Evolutionary conservation across 2,888 invertebrate species (phyloP).

Genomic region (Amiota mariae): DNA sequence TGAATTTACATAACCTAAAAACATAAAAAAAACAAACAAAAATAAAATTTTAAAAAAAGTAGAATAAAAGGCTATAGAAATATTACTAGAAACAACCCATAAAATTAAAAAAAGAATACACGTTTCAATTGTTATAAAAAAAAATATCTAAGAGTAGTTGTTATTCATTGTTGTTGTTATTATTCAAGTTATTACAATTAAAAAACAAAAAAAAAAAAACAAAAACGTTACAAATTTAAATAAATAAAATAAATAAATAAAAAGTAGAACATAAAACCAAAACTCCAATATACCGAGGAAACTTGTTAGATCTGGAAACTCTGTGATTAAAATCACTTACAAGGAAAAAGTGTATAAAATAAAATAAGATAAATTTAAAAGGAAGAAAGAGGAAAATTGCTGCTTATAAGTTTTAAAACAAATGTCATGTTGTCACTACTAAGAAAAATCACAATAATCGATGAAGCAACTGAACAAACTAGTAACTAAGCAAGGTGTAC

Average conservation of each 20-base stretch:
- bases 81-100: not conserved
- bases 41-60: slow-evolving; percentile 25
- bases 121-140: slow-evolving; percentile 46
- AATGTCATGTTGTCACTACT: too few species aligned
- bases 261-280: not conserved
- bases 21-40: not conserved
- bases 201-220: slow-evolving; percentile 3
- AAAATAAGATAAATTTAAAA: too few species aligned
- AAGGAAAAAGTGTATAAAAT: too few species aligned
- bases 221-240: slow-evolving; percentile 18
- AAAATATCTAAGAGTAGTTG: slow-evolving; percentile 37
- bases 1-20: slow-evolving; percentile 51
- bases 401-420: too few species aligned
- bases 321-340: slow-evolving; percentile 40
- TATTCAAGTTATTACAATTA: slow-evolving; percentile 42
- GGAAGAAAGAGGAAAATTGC: too few species aligned
- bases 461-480: not conserved
- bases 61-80: slow-evolving; percentile 17
- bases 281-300: not conserved
- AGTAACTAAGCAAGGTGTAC: not conserved
- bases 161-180: slow-evolving; percentile 40
- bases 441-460: too few species aligned
- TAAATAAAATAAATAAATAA: slow-evolving; percentile 23
- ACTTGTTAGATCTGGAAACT: slow-evolving; percentile 25
- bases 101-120: slow-evolving; percentile 26